Percentiles rank a stretch among this genome's conserved stretches.
Conservation (phyloP, 2,797 vertebrate genomes). For the Myoxocephalus aenaeus region DNA sequence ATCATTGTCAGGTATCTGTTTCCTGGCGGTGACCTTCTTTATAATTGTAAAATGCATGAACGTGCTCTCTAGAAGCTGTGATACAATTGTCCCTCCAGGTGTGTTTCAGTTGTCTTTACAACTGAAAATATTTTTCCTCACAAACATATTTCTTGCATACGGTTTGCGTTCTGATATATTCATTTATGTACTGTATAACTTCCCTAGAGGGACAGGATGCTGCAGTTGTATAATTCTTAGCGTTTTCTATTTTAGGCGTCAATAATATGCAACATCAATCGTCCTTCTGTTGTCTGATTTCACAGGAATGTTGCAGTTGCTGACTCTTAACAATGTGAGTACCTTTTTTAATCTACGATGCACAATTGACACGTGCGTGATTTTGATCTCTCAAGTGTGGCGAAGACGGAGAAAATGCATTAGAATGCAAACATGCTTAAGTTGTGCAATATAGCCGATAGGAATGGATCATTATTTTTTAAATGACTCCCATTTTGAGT, state of each 20-base stretch:
- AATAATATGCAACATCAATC: slow-evolving; percentile 25
- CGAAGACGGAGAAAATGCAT: not conserved
- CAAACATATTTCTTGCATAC: not conserved
- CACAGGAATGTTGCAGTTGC: not conserved
- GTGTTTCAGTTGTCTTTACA: not conserved
- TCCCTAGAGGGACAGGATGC: not conserved
- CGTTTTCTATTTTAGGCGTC: slow-evolving; percentile 7
- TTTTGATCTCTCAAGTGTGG: not conserved
- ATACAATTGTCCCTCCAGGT: not conserved
- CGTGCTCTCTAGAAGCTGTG: not conserved
- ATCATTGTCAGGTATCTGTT: slow-evolving; percentile 1
- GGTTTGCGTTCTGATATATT: not conserved
- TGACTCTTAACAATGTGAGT: not conserved
- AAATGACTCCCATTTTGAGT: not conserved
- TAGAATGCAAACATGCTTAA: not conserved
- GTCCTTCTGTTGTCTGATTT: slow-evolving; percentile 4
- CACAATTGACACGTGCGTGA: slow-evolving; percentile 6
- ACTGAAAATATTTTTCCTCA: not conserved
- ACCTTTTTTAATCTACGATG: not conserved
- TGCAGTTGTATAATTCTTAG: not conserved
- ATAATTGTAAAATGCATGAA: not conserved
- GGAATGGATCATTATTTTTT: not conserved
- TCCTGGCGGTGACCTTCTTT: not conserved
- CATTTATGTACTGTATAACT: not conserved
- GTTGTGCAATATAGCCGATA: not conserved